These are phyloP conservation scores for Amphimallon solstitiale DNA, from an alignment of 2,888 invertebrate species.

Conservation along the genomic window DNA sequence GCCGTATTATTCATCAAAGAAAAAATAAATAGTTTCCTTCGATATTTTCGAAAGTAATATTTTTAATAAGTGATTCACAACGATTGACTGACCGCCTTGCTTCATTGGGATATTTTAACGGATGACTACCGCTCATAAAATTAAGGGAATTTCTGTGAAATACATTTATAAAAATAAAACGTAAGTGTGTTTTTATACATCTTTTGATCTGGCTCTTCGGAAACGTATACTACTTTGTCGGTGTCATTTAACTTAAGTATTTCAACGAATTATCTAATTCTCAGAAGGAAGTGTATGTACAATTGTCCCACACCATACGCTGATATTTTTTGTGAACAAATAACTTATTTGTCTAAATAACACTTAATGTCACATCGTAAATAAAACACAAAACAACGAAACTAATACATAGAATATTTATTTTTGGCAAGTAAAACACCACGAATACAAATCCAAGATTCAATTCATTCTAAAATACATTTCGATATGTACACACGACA, in stretches of 20 bases:
- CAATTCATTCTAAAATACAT: too few relatives aligned
- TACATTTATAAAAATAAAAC: slow-evolving; percentile 2
- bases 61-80: neutral
- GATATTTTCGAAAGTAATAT: neutral
- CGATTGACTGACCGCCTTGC: neutral
- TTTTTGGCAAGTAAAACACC: too few relatives aligned
- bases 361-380: too few relatives aligned
- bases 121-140: neutral
- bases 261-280: neutral
- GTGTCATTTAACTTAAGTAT: neutral
- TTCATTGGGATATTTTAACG: neutral
- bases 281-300: neutral
- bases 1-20: too few relatives aligned
- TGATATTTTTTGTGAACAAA: too few relatives aligned
- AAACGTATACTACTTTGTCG: neutral
- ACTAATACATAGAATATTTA: too few relatives aligned
- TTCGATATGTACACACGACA: too few relatives aligned
- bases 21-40: neutral
- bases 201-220: slow-evolving; percentile 2
- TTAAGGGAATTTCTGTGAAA: neutral
- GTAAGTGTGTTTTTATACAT: neutral
- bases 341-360: too few relatives aligned
- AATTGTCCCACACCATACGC: too few relatives aligned
- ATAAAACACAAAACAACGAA: too few relatives aligned
- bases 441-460: too few relatives aligned